A percentile compares a stretch with the other conserved stretches of the same genome.
phyloP scores from a whole-genome alignment of 2,113 vertebrate genomes.

The Thermophis baileyi region DNA sequence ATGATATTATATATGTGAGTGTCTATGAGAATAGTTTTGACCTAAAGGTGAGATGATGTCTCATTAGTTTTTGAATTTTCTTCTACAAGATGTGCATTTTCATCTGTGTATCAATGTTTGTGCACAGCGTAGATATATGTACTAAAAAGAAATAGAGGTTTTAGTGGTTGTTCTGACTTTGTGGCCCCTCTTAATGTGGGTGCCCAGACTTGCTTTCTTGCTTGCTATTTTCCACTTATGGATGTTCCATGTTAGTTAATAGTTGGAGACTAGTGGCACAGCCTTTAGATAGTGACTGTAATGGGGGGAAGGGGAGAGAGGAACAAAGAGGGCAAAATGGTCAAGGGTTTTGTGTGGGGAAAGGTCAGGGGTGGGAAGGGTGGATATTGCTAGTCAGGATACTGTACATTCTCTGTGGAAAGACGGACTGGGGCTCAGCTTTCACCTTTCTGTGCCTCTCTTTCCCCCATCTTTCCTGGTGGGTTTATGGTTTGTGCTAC shows the following conservation, averaged over 20 bases:
- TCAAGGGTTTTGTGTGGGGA: slow-evolving; percentile 4
- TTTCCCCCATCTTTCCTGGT: slow-evolving; percentile 20
- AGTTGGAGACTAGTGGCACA: slow-evolving; percentile 1
- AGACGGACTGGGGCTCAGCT: background rate
- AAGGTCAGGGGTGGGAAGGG: background rate
- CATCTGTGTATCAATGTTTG: background rate
- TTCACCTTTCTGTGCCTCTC: slow-evolving; percentile 22
- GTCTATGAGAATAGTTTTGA: background rate
- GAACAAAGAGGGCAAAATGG: background rate
- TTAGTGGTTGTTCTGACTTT: background rate
- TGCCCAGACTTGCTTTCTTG: background rate
- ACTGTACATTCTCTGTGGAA: background rate
- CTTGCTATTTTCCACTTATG: background rate
- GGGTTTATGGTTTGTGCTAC: slow-evolving; percentile 15
- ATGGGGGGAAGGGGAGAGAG: background rate
- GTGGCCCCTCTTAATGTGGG: background rate
- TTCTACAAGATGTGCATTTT: background rate
- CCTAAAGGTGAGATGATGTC: background rate
- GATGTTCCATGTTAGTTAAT: slow-evolving; percentile 17
- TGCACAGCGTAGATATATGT: background rate
- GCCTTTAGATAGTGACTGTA: slow-evolving; percentile 11
- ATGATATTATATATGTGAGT: background rate
- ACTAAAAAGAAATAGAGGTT: background rate
- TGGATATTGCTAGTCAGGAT: slow-evolving; percentile 7
- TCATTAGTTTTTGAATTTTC: background rate